A percentile compares a stretch with the other conserved stretches of the same genome.
These are phyloP conservation scores for Tetragonula clypearis DNA, from an alignment of 1,140 invertebrate genomes.

Conservation along the genomic window DNA sequence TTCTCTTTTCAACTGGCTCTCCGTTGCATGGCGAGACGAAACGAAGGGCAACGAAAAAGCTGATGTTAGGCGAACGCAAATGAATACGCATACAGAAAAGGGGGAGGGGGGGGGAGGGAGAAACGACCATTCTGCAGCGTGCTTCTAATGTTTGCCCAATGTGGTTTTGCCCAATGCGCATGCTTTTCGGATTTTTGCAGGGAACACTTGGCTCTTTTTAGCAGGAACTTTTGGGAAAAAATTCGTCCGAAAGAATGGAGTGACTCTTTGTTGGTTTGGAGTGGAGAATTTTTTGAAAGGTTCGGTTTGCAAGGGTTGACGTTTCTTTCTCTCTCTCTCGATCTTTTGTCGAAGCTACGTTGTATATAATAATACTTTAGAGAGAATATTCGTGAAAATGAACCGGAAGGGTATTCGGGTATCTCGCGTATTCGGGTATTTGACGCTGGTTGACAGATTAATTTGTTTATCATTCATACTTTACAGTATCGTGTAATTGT, in stretches of 20 bases:
- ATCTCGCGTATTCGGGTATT: background rate
- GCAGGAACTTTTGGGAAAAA: slow-evolving; percentile 5
- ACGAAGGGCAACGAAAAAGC: slow-evolving; percentile 34
- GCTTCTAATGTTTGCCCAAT: slow-evolving; percentile 2
- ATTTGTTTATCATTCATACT: background rate
- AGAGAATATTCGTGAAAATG: background rate
- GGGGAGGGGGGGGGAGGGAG: background rate
- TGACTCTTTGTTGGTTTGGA: background rate
- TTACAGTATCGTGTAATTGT: background rate
- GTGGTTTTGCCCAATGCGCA: background rate
- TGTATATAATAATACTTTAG: background rate
- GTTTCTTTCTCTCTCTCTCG: background rate
- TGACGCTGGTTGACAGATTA: background rate
- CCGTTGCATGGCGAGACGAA: slow-evolving; percentile 5
- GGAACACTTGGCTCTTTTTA: background rate
- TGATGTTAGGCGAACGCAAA: slow-evolving; percentile 52
- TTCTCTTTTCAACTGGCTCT: background rate
- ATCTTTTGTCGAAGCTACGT: background rate
- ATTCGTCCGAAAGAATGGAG: background rate
- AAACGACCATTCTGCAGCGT: slow-evolving; percentile 8
- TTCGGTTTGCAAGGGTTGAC: background rate
- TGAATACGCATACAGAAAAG: slow-evolving; percentile 16
- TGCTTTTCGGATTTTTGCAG: slow-evolving; percentile 17
- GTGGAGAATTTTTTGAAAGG: background rate
- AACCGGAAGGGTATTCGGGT: too few relatives aligned